These are phyloP conservation scores for Aporophyla nigra DNA, from an alignment of 2,888 invertebrate genomes.

Conservation along the genomic window DNA sequence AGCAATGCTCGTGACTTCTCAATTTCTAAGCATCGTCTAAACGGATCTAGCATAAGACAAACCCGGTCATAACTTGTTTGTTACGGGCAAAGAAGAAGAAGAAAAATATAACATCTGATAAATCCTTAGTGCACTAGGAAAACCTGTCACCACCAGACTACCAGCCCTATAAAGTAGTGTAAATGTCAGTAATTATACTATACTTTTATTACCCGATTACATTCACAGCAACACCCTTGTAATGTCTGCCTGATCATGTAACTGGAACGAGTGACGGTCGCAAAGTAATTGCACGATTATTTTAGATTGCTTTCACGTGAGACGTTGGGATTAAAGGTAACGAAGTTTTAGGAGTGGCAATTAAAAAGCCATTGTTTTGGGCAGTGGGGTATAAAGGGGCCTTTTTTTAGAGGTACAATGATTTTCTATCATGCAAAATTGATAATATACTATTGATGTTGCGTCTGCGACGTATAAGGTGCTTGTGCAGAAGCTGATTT, in stretches of 20 bases:
- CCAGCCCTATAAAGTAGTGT: too few relatives aligned
- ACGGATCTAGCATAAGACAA: too few relatives aligned
- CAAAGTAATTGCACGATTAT: constrained; percentile 54
- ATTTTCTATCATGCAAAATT: neutral
- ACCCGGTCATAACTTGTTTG: neutral
- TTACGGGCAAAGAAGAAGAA: neutral
- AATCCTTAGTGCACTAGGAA: too few relatives aligned
- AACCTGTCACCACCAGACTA: too few relatives aligned
- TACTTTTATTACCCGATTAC: neutral
- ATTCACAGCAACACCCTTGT: neutral
- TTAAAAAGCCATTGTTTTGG: constrained; percentile 40
- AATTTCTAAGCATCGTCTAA: too few relatives aligned
- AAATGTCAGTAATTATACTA: neutral
- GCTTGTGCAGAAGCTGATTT: neutral
- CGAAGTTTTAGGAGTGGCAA: constrained; percentile 44
- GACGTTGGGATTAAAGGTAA: constrained; percentile 28
- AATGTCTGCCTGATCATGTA: constrained; percentile 21
- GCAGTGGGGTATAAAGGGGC: constrained; percentile 6
- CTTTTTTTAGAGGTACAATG: neutral
- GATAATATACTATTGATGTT: neutral
- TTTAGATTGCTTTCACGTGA: constrained; percentile 55
- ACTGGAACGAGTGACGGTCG: constrained; percentile 24
- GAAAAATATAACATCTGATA: too few relatives aligned
- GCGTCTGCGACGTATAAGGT: neutral
- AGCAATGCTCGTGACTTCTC: too few relatives aligned